Base-by-base conservation (phyloP, 2,113 vertebrate species). In the Sclerurus mexicanus region DNA sequence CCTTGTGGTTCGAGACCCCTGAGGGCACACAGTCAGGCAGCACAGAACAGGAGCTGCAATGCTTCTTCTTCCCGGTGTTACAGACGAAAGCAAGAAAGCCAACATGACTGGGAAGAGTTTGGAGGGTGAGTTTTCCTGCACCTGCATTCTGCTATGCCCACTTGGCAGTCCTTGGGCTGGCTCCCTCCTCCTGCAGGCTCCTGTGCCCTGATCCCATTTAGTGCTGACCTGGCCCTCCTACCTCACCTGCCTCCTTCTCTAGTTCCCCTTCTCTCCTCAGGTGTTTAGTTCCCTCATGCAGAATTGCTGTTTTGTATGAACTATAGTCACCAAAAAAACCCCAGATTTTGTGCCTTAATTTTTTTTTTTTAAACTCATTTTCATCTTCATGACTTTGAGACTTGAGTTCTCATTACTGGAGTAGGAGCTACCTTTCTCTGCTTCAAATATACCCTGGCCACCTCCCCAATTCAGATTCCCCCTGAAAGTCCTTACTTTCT, bases 241-340 rank as follows among this genome's bases (percentile, higher is more conserved):
- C 20, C 63, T 78, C 4, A 1, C 21, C 15, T 49, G 5, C 18
- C 60, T 85, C 0, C 0, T 63, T 58, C 59, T 72, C 30, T 12
- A 10, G 28, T 55, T 76, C 28, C 42, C 28, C 6, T 28, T 60
- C 53, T 52, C 68, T 64, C 23, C 49, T 50, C 49, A 68, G n/a
- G 28, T 39, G 27, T 87, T 71, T 35, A 52, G 21, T 22, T 78
- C 58, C 44, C 17, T 85, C 37, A 44, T 28, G 35, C 15, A 85
- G 6, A 8, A 53, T 2, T 72, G 52, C 31, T 85, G 19, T 68
- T 85, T 49, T 1, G 1, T 49, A 58, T 8, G 28, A 23, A 73
- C 27, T 49, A 52, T 17, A 73, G 31, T 10, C 56, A 56, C n/a
- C 40, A 44, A 60, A 69, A 82, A 78, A 59, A 42, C 0, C 5